Evolutionary conservation across 2,113 vertebrate genomes (phyloP).

Genomic region (Nestor notabilis): DNA sequence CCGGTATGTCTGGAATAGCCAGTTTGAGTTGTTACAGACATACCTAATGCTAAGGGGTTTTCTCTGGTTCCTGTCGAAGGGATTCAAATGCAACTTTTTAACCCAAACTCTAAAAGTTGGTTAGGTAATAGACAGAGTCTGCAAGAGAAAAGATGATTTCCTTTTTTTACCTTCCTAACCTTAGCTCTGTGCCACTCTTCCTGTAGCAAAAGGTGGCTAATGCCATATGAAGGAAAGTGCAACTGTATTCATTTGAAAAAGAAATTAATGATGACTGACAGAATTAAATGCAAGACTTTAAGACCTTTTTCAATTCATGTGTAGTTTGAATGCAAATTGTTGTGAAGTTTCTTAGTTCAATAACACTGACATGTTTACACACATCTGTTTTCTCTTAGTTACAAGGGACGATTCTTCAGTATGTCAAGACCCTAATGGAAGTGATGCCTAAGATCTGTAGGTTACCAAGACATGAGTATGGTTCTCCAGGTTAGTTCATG

Average conservation of each 20-base stretch:
- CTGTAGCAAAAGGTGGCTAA: not conserved
- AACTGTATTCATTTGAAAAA: not conserved
- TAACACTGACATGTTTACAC: not conserved
- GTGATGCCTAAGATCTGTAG: conserved; percentile 93
- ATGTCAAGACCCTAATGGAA: conserved; percentile 90
- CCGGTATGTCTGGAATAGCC: not conserved
- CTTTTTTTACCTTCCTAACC: not conserved
- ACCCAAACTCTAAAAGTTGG: not conserved
- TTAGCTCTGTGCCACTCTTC: not conserved
- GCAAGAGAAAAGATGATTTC: not conserved
- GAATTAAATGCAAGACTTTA: not conserved
- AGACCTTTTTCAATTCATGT: not conserved
- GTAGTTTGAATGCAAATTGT: not conserved
- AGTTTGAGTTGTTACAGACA: not conserved
- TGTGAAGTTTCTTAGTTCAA: not conserved
- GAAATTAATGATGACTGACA: not conserved
- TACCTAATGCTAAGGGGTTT: not conserved
- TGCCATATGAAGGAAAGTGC: not conserved
- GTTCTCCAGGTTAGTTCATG: conserved; percentile 83
- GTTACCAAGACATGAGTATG: conserved; percentile 87
- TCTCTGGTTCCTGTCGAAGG: not conserved
- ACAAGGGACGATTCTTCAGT: conserved; percentile 89
- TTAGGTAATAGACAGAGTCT: not conserved
- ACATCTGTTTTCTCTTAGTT: conserved; percentile 68
- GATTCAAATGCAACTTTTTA: not conserved